Evolutionary conservation across 1,140 invertebrate species (phyloP).

Genomic region (Spodoptera frugiperda): DNA sequence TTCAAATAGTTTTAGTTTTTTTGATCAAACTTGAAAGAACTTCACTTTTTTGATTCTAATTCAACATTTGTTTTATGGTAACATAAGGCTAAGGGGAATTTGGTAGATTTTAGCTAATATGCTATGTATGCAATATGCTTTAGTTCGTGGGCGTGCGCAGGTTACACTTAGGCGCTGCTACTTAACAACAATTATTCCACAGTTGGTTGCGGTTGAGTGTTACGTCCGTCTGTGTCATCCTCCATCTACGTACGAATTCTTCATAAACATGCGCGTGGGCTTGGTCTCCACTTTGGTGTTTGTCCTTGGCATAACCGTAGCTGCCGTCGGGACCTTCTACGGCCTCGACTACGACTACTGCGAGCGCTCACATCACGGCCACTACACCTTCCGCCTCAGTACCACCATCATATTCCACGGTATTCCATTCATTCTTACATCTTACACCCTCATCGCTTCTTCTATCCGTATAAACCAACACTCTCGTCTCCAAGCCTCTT

Average conservation of each 20-base stretch:
- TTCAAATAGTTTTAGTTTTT: too few species aligned
- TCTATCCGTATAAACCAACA: conserved; percentile 78
- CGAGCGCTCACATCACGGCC: conserved; percentile 77
- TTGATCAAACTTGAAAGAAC: too few species aligned
- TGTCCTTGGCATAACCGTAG: conserved; percentile 29
- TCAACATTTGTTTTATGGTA: too few species aligned
- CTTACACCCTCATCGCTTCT: conserved; percentile 84
- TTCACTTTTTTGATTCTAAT: too few species aligned
- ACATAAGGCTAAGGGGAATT: too few species aligned
- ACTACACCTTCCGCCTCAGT: conserved; percentile 86
- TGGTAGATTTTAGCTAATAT: too few species aligned
- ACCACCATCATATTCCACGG: conserved; percentile 86
- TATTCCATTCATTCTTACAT: conserved; percentile 85
- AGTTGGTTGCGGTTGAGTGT: conserved; percentile 87
- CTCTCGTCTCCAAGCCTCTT: conserved; percentile 83
- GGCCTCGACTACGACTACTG: conserved; percentile 88
- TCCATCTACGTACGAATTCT: conserved; percentile 82
- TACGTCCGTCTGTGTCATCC: conserved; percentile 88
- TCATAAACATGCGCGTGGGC: conserved; percentile 74
- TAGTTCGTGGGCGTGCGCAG: too few species aligned
- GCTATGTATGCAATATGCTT: too few species aligned
- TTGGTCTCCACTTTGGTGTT: conserved; percentile 54
- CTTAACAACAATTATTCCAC: not conserved
- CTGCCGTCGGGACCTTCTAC: conserved; percentile 60
- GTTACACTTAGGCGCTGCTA: too few species aligned